A percentile compares a stretch with the other conserved stretches of the same genome.
phyloP scores from a whole-genome alignment of 2,797 vertebrate species.

The Centropyge bicolor region DNA sequence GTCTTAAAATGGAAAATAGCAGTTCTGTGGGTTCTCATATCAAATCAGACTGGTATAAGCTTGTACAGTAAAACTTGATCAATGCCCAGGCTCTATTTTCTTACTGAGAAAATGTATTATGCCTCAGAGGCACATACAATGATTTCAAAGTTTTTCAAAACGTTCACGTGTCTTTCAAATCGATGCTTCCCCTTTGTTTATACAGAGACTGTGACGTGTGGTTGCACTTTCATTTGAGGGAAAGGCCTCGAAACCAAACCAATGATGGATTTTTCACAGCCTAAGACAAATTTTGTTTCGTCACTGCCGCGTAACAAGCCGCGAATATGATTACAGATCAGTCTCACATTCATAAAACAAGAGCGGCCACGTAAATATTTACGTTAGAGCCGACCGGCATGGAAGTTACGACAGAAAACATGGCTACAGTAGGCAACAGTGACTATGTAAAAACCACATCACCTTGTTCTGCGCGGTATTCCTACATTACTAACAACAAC shows the following conservation, averaged over 20 bases:
- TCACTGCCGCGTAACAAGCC: neutral
- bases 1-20: no score
- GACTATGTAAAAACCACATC: neutral
- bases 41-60: no score
- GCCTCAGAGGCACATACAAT: conserved; percentile 5
- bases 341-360: no score
- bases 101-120: neutral
- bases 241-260: neutral
- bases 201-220: neutral
- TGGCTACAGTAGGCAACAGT: no score
- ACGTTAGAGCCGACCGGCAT: neutral
- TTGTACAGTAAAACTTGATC: conserved; percentile 1
- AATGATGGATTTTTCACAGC: neutral
- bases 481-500: no score
- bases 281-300: neutral
- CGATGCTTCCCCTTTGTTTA: neutral
- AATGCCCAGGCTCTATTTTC: conserved; percentile 25
- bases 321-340: neutral
- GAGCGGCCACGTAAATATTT: no score
- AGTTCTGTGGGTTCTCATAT: neutral
- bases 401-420: neutral
- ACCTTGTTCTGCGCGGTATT: neutral
- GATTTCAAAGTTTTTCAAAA: neutral
- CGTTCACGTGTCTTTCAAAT: no score
- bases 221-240: neutral